phyloP scores from a whole-genome alignment of 1,140 invertebrate species.

The Chionoecetes opilio region DNA sequence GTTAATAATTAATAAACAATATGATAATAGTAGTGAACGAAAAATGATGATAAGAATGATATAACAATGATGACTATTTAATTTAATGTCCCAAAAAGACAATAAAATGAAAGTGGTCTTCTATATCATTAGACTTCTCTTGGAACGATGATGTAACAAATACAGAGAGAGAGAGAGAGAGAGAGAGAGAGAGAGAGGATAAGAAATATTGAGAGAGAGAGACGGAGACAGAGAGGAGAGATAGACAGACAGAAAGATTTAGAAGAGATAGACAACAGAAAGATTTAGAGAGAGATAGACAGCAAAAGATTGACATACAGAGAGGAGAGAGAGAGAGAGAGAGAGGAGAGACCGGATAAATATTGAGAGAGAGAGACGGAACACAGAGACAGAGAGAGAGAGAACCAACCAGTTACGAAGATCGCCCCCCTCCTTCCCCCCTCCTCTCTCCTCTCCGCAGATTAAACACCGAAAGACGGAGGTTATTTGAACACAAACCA shows the following conservation, averaged over 20 bases:
- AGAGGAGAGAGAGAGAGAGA: too few species aligned
- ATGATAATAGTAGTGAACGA: conserved; percentile 17
- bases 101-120: too few species aligned
- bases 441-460: conserved; percentile 23
- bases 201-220: background rate
- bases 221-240: background rate
- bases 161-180: too few species aligned
- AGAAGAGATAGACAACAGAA: conserved; percentile 22
- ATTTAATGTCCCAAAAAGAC: background rate
- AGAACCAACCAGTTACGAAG: background rate
- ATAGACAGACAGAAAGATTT: background rate
- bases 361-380: too few species aligned
- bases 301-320: too few species aligned
- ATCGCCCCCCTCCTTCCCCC: background rate
- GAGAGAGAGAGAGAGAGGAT: too few species aligned
- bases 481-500: conserved; percentile 74
- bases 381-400: background rate
- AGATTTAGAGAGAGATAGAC: background rate
- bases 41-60: conserved; percentile 22
- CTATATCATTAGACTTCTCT: background rate
- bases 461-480: conserved; percentile 61
- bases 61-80: background rate
- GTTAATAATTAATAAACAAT: background rate
- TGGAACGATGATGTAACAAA: background rate
- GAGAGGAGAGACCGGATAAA: too few species aligned